A percentile compares a stretch with the other conserved stretches of the same genome.
Evolutionary conservation across 2,888 invertebrate genomes (phyloP).

Genomic region (Lomographa bimaculata): DNA sequence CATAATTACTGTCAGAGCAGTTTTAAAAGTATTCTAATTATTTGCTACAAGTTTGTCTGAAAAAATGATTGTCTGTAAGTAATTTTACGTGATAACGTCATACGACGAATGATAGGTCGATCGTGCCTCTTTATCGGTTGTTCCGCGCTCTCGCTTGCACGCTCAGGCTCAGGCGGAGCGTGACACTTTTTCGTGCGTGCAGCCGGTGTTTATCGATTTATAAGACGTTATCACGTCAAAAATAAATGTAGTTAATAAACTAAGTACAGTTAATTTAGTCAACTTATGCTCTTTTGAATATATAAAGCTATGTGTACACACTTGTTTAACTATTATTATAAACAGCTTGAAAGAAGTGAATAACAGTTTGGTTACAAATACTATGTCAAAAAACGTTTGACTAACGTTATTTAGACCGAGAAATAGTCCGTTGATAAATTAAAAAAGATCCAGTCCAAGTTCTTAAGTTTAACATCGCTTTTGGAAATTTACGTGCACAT

Average conservation of each 20-base stretch:
- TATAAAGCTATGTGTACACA: background rate
- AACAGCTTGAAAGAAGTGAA: background rate
- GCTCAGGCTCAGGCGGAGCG: too few species aligned
- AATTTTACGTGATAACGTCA: too few species aligned
- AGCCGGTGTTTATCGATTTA: too few species aligned
- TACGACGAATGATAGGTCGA: too few species aligned
- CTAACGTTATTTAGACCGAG: constrained; percentile 1
- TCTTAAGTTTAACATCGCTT: constrained; percentile 41
- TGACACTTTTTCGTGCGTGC: too few species aligned
- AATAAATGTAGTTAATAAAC: constrained; percentile 29
- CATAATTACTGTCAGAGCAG: too few species aligned
- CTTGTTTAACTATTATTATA: constrained; percentile 2
- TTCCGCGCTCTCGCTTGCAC: too few species aligned
- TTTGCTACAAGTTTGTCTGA: too few species aligned
- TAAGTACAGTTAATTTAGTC: background rate
- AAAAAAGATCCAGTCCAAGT: constrained; percentile 51
- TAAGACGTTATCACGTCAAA: too few species aligned
- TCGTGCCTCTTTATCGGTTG: too few species aligned
- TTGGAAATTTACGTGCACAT: constrained; percentile 29
- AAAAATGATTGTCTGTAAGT: constrained; percentile 8
- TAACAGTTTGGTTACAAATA: constrained; percentile 2
- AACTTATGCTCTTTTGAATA: background rate
- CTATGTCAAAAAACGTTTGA: background rate
- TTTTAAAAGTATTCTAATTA: too few species aligned
- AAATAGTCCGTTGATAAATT: constrained; percentile 9